Evolutionary conservation across 2,797 vertebrate genomes (phyloP), one percentile per base, ranked within the genome.

Genomic region (Muscicapa comitata): DNA sequence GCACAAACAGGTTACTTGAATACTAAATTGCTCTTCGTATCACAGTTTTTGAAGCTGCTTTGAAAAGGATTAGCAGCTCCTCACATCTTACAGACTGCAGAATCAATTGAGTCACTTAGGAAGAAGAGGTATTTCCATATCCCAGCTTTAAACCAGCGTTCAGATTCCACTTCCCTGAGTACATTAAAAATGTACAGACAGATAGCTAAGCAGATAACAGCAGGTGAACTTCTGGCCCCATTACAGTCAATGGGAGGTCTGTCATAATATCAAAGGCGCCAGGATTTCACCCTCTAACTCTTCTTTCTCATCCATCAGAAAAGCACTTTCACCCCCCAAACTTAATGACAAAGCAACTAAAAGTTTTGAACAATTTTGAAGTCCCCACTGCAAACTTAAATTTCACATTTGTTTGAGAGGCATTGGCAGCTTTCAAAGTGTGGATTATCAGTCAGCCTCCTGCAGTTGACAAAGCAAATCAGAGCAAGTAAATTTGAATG

Each of bases 401-500:
- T 74, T 68, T 86, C 73, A 75, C 82, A 71, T 90, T 93, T 76
- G 62, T 84, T 93, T 93, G 81, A 94, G 78, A 95, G 42, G 57
- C 57, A 83, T 13, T 96, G 96, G 92, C 93, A 95, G 53, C 90
- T 94, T 89, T 94, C 45, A 62, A 95, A 93, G 88, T 90, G 67
- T 91, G 80, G 73, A 97, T 97, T 97, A 94, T 96, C 93, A 96
- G 68, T 96, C 97, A 96, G 90, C 92, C 96, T 96, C 82, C 97
- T 94, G 90, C 95, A 95, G 96, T 97, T 98, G 97, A 97, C 97
- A 97, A 96, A 97, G 96, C 89, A 96, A 93, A 94, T 94, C 93
- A 95, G 93, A 97, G 94, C 93, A 97, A 97, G 96, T 96, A 97
- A 97, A 98, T 96, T 95, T 98, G 97, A 96, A 97, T 89, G 97